Evolutionary conservation across 2,888 invertebrate genomes (phyloP), one percentile per base, ranked within the genome.

Genomic region (Pyrrhia umbra): DNA sequence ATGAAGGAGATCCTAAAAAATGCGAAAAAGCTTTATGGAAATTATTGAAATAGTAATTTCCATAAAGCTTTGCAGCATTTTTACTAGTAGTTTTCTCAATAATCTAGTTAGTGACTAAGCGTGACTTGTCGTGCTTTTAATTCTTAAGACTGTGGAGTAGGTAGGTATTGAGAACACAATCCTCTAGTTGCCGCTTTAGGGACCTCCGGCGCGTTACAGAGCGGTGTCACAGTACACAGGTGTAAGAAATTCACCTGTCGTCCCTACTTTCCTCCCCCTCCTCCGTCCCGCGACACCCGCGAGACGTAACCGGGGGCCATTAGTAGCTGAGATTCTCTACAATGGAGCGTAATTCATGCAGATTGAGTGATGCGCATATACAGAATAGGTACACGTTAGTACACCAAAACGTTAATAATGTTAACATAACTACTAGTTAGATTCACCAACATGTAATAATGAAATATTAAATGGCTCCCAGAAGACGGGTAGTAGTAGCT

Each of bases 301-400:
- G 52, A 34, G 27, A 37, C 34, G 59, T 37, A 25, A 34, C 30
- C 52, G 43, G 37, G 42, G 25, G 47, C 42, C 37, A 58, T 57
- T 57, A 58, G 54, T 25, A 43, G 67, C 66, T 39, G 52, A 66
- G 74, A 69, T 66, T 73, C 52, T 42, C 45, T 40, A 74, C 59
- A 70, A 74, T 70, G 60, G 68, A 25, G 50, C 43, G 68, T 70
- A 68, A 55, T 60, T 55, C 54, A 51, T 50, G 55, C 13, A 68
- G 37, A 51, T 51, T 30, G 37, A 18, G 37, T 34, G 74, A 69
- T 70, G n/a, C n/a, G n/a, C n/a, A n/a, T n/a, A n/a, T 20, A 15
- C 40, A 13, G 40, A 34, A 20, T 23, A 13, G 23, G 23, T 23
- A 23, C 6, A 23, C 6, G 23, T n/a, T n/a, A n/a, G n/a, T n/a